phyloP scores from a whole-genome alignment of 2,797 vertebrate species.

The Valencia hispanica region DNA sequence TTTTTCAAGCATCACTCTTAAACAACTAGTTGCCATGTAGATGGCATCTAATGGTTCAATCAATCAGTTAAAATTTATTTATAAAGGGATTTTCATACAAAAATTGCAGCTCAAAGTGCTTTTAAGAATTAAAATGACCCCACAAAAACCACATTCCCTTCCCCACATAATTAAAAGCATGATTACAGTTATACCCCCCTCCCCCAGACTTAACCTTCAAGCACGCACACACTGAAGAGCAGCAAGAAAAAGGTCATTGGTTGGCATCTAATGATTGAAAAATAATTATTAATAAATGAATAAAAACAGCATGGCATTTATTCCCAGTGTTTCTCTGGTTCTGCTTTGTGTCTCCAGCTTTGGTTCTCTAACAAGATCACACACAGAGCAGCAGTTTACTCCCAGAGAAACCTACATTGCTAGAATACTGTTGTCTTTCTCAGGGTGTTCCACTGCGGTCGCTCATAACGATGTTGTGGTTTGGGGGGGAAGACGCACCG shows the following conservation, averaged over 20 bases:
- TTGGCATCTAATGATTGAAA: background rate
- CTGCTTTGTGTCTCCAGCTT: conserved; percentile 9
- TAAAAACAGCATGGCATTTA: background rate
- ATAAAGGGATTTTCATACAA: no score
- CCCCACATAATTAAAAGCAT: no score
- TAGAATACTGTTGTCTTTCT: conserved; percentile 75
- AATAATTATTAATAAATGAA: background rate
- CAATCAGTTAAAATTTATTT: no score
- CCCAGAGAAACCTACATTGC: conserved; percentile 70
- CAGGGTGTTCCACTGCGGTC: conserved; percentile 59
- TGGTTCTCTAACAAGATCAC: conserved; percentile 14
- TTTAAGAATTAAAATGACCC: no score
- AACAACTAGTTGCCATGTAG: background rate
- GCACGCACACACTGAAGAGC: no score
- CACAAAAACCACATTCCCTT: no score
- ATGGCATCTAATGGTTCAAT: background rate
- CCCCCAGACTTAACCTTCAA: no score
- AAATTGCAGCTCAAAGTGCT: no score
- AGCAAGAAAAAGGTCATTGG: no score
- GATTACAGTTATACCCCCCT: no score
- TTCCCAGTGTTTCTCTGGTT: background rate
- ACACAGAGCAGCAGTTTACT: conserved; percentile 41
- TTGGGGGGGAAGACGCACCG: conserved; percentile 29
- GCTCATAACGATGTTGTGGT: conserved; percentile 43
- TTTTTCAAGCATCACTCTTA: background rate